phyloP scores from a whole-genome alignment of 2,113 vertebrate species.

The Columba janthina region DNA sequence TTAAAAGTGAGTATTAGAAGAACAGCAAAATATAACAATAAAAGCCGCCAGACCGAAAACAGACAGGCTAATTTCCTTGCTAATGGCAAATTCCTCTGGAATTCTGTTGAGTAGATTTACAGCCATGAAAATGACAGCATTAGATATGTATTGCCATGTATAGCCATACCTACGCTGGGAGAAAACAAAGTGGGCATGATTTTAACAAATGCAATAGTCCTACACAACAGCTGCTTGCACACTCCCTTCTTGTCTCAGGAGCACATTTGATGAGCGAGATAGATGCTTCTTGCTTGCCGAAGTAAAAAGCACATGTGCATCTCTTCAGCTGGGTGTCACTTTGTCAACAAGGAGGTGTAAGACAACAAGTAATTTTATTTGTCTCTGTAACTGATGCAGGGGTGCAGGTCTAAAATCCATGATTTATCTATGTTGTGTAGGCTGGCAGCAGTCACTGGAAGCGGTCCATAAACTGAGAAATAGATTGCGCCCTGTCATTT shows the following conservation, averaged over 20 bases:
- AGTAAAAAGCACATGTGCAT: constrained; percentile 16
- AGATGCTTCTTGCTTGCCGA: constrained; percentile 15
- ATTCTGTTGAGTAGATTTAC: constrained; percentile 9
- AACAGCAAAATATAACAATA: background rate
- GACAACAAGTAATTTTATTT: constrained; percentile 32
- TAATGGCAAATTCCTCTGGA: constrained; percentile 7
- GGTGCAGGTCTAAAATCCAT: constrained; percentile 22
- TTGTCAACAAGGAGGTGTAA: constrained; percentile 40
- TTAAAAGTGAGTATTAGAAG: background rate
- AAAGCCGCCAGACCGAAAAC: constrained; percentile 18
- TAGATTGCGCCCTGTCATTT: constrained; percentile 21
- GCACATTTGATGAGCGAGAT: background rate
- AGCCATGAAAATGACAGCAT: constrained; percentile 8
- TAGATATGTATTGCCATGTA: background rate
- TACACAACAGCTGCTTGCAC: constrained; percentile 61
- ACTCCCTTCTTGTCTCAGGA: constrained; percentile 17
- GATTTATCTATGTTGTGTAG: background rate
- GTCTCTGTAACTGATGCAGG: background rate
- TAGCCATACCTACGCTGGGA: constrained; percentile 9
- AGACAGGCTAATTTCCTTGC: background rate
- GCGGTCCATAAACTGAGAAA: background rate
- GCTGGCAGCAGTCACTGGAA: constrained; percentile 43
- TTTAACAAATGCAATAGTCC: constrained; percentile 60
- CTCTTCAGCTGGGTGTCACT: constrained; percentile 22
- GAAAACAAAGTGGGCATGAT: constrained; percentile 53